Percentiles rank a stretch among this genome's conserved stretches.
Evolutionary conservation across 1,140 invertebrate genomes (phyloP).

Genomic region (roundworm (Caenorhabditis elegans)): DNA sequence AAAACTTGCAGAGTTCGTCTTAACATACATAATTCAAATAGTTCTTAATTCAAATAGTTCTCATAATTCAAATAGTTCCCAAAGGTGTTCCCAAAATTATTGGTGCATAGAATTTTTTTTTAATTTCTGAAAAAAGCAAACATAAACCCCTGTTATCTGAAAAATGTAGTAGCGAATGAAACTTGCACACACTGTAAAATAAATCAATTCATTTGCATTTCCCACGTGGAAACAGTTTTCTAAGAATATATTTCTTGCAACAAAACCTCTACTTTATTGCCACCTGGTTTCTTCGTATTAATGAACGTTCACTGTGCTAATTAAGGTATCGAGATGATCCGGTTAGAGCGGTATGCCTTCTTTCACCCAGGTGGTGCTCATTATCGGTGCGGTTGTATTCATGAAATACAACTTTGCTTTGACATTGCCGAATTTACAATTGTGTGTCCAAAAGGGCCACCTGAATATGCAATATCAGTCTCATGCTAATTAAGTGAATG

Average conservation of each 20-base stretch:
- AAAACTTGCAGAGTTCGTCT: no score
- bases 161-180: no score
- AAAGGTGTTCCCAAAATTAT: no score
- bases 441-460: neutral
- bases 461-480: constrained; percentile 12
- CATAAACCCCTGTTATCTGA: no score
- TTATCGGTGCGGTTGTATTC: constrained; percentile 12
- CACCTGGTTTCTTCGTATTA: neutral
- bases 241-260: neutral
- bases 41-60: no score
- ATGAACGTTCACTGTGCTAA: neutral
- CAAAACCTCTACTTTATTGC: neutral
- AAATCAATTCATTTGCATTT: no score
- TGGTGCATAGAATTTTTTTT: no score
- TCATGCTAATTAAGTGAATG: constrained; percentile 13
- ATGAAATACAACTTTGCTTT: constrained; percentile 9
- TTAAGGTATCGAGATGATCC: neutral
- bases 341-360: neutral
- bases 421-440: constrained; percentile 18
- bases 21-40: no score
- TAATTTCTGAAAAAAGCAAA: no score
- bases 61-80: no score
- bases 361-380: neutral
- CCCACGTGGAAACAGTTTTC: neutral
- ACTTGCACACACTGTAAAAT: no score